A percentile compares a stretch with the other conserved stretches of the same genome.
These are phyloP conservation scores for Diorhabda sublineata DNA, from an alignment of 1,140 invertebrate species.

Conservation along the genomic window DNA sequence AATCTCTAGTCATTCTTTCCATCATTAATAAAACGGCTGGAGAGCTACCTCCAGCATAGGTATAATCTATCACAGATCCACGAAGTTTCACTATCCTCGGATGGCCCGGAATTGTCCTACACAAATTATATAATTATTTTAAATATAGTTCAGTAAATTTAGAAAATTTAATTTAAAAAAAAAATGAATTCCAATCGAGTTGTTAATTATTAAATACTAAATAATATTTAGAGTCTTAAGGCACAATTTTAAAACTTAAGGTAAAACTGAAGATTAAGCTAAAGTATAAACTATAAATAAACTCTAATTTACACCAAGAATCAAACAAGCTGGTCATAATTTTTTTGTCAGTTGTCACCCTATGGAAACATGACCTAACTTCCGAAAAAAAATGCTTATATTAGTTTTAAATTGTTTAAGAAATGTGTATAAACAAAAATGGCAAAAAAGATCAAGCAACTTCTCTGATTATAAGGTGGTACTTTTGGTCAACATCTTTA, in stretches of 20 bases:
- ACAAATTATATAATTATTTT: constrained; percentile 10
- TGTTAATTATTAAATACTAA: background rate
- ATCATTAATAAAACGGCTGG: constrained; percentile 81
- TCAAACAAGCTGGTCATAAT: too few species aligned
- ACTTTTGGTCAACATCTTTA: too few species aligned
- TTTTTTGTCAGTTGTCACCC: too few species aligned
- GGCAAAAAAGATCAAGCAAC: too few species aligned
- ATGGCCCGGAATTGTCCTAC: constrained; percentile 78
- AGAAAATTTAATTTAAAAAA: background rate
- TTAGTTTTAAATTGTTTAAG: too few species aligned
- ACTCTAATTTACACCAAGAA: background rate
- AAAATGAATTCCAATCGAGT: too few species aligned
- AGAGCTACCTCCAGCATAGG: constrained; percentile 60
- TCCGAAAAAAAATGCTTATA: too few species aligned
- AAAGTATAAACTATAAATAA: background rate
- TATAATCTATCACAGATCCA: constrained; percentile 81
- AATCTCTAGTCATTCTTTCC: constrained; percentile 67
- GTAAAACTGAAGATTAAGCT: too few species aligned
- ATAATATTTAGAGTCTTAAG: background rate
- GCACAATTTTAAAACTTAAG: background rate
- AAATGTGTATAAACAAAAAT: too few species aligned
- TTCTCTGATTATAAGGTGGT: too few species aligned
- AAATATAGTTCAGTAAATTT: too few species aligned
- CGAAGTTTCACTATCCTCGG: constrained; percentile 74
- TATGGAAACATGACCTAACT: too few species aligned